Conservation (phyloP, 2,888 invertebrate species). For the Lymantria monacha region DNA sequence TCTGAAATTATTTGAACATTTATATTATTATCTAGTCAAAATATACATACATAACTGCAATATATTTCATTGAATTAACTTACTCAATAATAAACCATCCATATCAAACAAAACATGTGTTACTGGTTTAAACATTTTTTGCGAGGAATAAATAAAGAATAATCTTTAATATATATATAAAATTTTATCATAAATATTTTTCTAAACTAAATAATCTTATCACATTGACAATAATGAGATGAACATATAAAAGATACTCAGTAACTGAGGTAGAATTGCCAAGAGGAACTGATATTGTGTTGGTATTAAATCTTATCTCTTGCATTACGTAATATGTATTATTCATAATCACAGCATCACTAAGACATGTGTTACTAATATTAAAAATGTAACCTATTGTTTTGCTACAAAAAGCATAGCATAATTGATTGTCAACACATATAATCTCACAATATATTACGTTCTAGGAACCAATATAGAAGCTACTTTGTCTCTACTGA, state of each 20-base stretch:
- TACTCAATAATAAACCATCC: conserved; percentile 71
- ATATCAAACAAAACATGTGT: conserved; percentile 74
- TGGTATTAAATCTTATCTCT: neutral
- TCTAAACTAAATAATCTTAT: neutral
- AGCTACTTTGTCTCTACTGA: too few relatives aligned
- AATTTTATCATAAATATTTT: too few relatives aligned
- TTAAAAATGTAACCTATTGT: too few relatives aligned
- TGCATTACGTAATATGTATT: neutral
- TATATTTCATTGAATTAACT: conserved; percentile 35
- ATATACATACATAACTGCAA: neutral
- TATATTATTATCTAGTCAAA: neutral
- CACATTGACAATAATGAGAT: neutral
- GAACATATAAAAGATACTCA: neutral
- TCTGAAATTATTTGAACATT: conserved; percentile 83
- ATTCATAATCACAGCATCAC: too few relatives aligned
- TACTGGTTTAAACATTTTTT: conserved; percentile 53
- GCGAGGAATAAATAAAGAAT: neutral
- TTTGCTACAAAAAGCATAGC: too few relatives aligned
- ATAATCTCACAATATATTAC: too few relatives aligned
- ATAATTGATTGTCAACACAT: too few relatives aligned
- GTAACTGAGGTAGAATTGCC: neutral
- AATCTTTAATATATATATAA: too few relatives aligned
- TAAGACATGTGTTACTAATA: too few relatives aligned
- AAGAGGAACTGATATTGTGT: neutral
- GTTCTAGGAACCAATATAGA: too few relatives aligned